Evolutionary conservation across 2,888 invertebrate species (phyloP), one percentile per base, ranked within the genome.

Genomic region (Drepana falcataria): DNA sequence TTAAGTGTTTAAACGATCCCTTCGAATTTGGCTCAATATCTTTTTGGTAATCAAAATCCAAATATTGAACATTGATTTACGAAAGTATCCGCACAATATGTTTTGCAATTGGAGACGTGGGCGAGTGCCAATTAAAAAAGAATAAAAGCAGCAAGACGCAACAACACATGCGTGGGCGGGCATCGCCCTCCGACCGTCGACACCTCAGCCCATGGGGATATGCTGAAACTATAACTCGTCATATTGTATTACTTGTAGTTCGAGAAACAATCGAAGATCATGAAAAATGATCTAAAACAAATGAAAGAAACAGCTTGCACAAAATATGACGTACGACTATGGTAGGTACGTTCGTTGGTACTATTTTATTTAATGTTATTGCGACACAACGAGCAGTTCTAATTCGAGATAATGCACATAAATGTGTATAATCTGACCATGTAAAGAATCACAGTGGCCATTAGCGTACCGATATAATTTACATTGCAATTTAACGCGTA

Each of bases 71-170:
- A 55, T 57, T 37, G 58, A 53, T 57, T 58, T 55, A 63, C 60
- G 65, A 68, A 61, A 63, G 56, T 54, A 55, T 35, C 55, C 65
- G 56, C 56, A 49, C 37, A 55, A 54, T 56, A 53, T 57, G 57
- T 52, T 59, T 53, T 61, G 61, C 60, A 53, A 58, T 54, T 55
- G 0, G 21, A 34, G 59, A 73, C 76, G 83, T 83, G 85, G 85
- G 85, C 81, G 85, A 81, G 21, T 69, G 76, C 73, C 84, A 85
- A 85, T 83, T 85, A 87, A 82, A 84, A 83, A 80, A 76, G 75
- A 72, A 84, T 79, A 79, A 83, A 86, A 79, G 75, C 71, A 78
- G 68, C 58, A 68, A 51, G 57, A 61, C 64, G 61, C 63, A 66
- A 58, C 68, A 73, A 73, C 75, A 74, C 67, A 64, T 72, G 82